Evolutionary conservation across 2,797 vertebrate genomes (phyloP).

Genomic region (Carcharodon carcharias): DNA sequence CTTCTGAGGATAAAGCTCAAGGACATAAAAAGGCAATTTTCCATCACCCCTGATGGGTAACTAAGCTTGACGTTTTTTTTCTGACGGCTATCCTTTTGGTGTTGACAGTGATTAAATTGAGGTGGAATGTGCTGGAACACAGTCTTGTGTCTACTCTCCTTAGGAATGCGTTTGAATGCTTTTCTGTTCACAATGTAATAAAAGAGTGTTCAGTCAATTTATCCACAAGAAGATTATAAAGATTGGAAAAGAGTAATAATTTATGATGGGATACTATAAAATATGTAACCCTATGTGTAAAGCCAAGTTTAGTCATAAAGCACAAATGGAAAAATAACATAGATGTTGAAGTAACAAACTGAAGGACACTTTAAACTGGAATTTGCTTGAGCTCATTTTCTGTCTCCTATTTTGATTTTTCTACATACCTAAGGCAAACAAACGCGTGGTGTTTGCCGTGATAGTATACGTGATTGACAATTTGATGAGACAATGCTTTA

Average conservation of each 20-base stretch:
- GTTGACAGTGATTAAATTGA: constrained; percentile 20
- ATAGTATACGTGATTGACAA: not conserved
- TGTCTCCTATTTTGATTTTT: not conserved
- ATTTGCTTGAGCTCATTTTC: not conserved
- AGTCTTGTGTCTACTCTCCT: not conserved
- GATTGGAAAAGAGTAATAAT: not conserved
- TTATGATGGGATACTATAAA: not conserved
- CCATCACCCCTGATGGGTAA: constrained; percentile 7
- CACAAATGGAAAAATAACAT: not conserved
- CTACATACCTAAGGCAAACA: not conserved
- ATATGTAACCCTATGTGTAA: not conserved
- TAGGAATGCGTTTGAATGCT: not conserved
- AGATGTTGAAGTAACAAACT: not conserved
- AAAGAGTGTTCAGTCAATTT: not conserved
- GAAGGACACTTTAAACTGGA: not conserved
- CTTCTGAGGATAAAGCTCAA: constrained; percentile 13
- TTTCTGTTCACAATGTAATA: not conserved
- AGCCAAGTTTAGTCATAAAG: not conserved
- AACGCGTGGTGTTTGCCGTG: not conserved
- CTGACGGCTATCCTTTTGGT: constrained; percentile 1
- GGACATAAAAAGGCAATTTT: not conserved
- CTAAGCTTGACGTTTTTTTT: constrained; percentile 17
- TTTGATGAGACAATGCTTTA: not conserved
- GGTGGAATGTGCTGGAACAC: not conserved
- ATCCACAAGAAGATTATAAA: not conserved